Evolutionary conservation across 2,797 vertebrate genomes (phyloP), one percentile per base, ranked within the genome.

Genomic region (Diplodus puntazzo): DNA sequence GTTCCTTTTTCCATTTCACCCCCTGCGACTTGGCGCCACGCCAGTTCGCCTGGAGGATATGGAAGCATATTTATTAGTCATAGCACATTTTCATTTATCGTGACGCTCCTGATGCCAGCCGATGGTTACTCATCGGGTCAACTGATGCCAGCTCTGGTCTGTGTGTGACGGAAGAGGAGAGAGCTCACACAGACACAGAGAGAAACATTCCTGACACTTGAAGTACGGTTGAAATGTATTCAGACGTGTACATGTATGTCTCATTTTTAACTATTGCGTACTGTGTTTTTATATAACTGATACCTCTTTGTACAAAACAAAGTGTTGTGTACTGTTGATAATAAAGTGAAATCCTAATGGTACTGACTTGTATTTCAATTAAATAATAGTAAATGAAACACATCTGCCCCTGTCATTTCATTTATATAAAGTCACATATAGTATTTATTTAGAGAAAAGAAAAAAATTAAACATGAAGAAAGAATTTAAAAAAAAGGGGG

Each of bases 171-270:
- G 79, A 57, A 61, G 71, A 75, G 81, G 63, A 55, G 73, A n/a
- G 75, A 81, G 75, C 78, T 53, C 39, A 69, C 70, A n/a, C 64
- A 72, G 78, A 83, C 86, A 87, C 86, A 87, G 81, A 88, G 69
- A 68, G 81, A 91, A 75, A 75, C 81, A 92, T 89, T 94, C 93
- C 94, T 94, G 92, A 94, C 92, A 95, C 95, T 95, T 95, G 95
- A 95, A 95, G 82, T 92, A 87, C 84, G 89, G 84, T 87, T 88
- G 90, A 94, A 89, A 81, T 87, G 87, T 92, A 91, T 88, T 91
- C 86, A 88, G 85, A 90, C 77, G 81, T 92, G 81, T 90, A 80
- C 73, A 75, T 87, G 80, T 92, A 81, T 88, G 87, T 91, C 85
- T 92, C 77, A 57, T 85, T 78, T 82, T 78, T 83, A 87, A 81